phyloP scores from a whole-genome alignment of 2,888 invertebrate genomes.

The Cantharis flavilabris region DNA sequence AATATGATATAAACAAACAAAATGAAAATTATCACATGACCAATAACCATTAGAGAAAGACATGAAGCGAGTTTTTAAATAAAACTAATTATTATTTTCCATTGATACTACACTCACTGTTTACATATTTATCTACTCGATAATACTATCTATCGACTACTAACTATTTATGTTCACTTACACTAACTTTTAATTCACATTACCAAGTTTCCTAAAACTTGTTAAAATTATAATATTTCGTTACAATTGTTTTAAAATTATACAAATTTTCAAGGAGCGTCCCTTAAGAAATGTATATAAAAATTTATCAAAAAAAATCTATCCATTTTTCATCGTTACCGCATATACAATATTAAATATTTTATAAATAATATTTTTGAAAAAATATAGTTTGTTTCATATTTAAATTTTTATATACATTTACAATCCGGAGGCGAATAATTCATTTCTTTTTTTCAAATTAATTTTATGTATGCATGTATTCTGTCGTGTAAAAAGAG shows the following conservation, averaged over 20 bases:
- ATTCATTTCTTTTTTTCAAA: not conserved
- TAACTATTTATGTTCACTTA: conserved; percentile 54
- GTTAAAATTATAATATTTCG: conserved; percentile 19
- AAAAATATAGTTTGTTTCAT: conserved; percentile 18
- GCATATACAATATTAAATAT: not conserved
- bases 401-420: not conserved
- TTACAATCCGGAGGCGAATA: not conserved
- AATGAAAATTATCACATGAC: conserved; percentile 22
- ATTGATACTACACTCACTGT: conserved; percentile 55
- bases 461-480: not conserved
- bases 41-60: conserved; percentile 19
- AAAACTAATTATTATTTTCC: conserved; percentile 38
- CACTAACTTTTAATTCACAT: conserved; percentile 51
- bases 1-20: conserved; percentile 6
- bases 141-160: conserved; percentile 54
- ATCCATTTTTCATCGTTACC: not conserved
- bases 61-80: conserved; percentile 1
- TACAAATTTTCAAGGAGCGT: conserved; percentile 22
- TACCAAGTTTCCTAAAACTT: conserved; percentile 34
- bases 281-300: conserved; percentile 25
- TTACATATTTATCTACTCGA: conserved; percentile 49
- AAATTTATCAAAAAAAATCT: conserved; percentile 25
- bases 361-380: conserved; percentile 6
- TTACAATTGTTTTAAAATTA: conserved; percentile 27
- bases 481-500: not conserved